These are phyloP conservation scores for rabbit (Oryctolagus cuniculus) DNA, from an alignment of 2,113 vertebrate genomes.

Conservation along the genomic window mOryCun1.1 NC_091435.1:131167501-131168000, in stretches of 20 bases:
- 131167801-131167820: not conserved
- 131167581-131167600: no score
- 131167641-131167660: no score
- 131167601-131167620: no score
- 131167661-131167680: no score
- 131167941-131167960: conserved; percentile 64
- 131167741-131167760: not conserved
- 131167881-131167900: conserved; percentile 72
- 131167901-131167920: conserved; percentile 68
- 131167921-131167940: conserved; percentile 75
- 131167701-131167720: not conserved
- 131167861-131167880: conserved; percentile 50
- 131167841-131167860: not conserved
- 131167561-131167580: no score
- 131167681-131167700: not conserved
- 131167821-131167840: not conserved
- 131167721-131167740: not conserved
- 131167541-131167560: no score
- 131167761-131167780: not conserved
- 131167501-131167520: not conserved
- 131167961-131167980: conserved; percentile 44
- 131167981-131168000: not conserved
- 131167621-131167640: no score
- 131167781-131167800: not conserved
- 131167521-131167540: not conserved